phyloP scores from a whole-genome alignment of 2,888 invertebrate genomes.

The Folsomia candida region DNA sequence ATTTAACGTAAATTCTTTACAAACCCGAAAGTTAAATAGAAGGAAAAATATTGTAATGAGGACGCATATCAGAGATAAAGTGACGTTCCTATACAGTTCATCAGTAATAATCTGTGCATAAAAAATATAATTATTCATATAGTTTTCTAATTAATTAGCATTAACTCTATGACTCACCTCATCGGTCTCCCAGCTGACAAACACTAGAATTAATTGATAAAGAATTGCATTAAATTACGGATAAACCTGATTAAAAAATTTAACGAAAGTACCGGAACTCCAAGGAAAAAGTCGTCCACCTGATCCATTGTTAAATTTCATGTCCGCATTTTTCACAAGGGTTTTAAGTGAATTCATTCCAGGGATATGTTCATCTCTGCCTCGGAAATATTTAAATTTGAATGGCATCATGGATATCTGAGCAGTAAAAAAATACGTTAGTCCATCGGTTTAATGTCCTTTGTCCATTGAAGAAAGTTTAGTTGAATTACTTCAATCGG shows the following conservation, averaged over 20 bases:
- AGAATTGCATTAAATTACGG: too few species aligned
- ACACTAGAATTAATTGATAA: too few species aligned
- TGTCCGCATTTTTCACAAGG: constrained; percentile 62
- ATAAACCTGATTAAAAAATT: too few species aligned
- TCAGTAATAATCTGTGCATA: constrained; percentile 61
- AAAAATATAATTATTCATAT: too few species aligned
- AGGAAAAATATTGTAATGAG: constrained; percentile 75
- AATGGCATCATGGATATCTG: constrained; percentile 65
- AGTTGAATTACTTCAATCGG: constrained; percentile 58
- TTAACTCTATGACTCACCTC: too few species aligned
- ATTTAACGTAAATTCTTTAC: too few species aligned
- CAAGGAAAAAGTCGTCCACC: constrained; percentile 67
- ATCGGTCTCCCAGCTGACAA: constrained; percentile 73
- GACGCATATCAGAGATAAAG: constrained; percentile 71
- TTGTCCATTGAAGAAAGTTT: too few species aligned
- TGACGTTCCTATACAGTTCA: constrained; percentile 73
- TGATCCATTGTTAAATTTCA: constrained; percentile 59
- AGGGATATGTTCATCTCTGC: constrained; percentile 67
- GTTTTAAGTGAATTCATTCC: constrained; percentile 64
- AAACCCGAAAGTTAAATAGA: constrained; percentile 71
- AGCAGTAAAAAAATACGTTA: constrained; percentile 28
- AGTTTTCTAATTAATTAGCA: too few species aligned
- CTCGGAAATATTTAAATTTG: constrained; percentile 58
- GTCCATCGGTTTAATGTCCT: too few species aligned
- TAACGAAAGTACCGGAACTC: too few species aligned